phyloP scores from a whole-genome alignment of 2,888 invertebrate species.

The Mactromeris polynyma region DNA sequence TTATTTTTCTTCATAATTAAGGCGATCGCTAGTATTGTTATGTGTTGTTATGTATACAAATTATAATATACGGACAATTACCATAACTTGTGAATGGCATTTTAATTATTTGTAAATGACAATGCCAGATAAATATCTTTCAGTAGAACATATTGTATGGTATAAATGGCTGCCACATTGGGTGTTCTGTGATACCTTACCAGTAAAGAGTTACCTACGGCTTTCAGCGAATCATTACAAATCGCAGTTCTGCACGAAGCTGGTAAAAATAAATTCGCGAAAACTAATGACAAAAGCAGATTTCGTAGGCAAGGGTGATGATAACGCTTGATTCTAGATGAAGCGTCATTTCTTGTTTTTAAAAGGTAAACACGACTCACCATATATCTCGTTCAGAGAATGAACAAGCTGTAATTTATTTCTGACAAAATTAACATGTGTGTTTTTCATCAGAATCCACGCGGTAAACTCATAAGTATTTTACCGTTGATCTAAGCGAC shows the following conservation, averaged over 20 bases:
- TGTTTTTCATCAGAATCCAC: slow-evolving; percentile 54
- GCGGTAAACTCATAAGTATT: slow-evolving; percentile 50
- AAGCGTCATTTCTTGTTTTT: slow-evolving; percentile 64
- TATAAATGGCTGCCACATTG: slow-evolving; percentile 43
- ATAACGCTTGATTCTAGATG: slow-evolving; percentile 52
- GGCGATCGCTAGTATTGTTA: neutral
- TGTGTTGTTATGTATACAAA: neutral
- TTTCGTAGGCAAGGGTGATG: slow-evolving; percentile 48
- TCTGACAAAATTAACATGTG: slow-evolving; percentile 60
- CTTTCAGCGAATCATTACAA: slow-evolving; percentile 56
- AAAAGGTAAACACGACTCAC: slow-evolving; percentile 70
- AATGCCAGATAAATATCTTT: slow-evolving; percentile 31
- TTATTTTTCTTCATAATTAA: neutral
- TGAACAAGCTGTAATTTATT: slow-evolving; percentile 67
- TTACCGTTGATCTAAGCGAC: slow-evolving; percentile 59
- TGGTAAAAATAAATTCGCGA: slow-evolving; percentile 49
- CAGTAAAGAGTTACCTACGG: slow-evolving; percentile 25
- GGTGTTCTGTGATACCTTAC: slow-evolving; percentile 44
- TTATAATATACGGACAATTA: slow-evolving; percentile 31
- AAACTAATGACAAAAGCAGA: slow-evolving; percentile 57
- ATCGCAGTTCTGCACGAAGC: slow-evolving; percentile 48
- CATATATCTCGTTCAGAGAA: slow-evolving; percentile 60
- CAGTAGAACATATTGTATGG: slow-evolving; percentile 40
- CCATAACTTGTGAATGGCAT: slow-evolving; percentile 40
- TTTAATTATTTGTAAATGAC: slow-evolving; percentile 38